A percentile compares a stretch with the other conserved stretches of the same genome.
These are phyloP conservation scores for Triplophysa tibetana DNA, from an alignment of 2,113 vertebrate species.

Conservation along the genomic window DNA sequence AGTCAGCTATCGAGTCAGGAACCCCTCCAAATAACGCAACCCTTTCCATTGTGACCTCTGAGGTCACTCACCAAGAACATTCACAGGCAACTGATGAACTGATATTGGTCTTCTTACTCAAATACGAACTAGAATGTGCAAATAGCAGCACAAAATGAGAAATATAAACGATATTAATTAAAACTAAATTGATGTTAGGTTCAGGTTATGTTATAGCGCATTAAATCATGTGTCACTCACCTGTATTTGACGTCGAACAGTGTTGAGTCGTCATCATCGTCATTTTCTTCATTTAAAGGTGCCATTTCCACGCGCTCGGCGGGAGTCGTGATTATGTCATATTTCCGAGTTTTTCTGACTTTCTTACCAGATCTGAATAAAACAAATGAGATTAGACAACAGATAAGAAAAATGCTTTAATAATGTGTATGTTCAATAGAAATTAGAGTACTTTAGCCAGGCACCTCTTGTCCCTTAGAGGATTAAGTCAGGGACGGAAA, in stretches of 20 bases:
- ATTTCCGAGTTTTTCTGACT: slow-evolving; percentile 91
- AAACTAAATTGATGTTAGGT: neutral
- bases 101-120: neutral
- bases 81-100: neutral
- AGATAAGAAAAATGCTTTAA: neutral
- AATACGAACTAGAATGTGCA: neutral
- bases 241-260: slow-evolving; percentile 97
- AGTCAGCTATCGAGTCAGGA: slow-evolving; percentile 45
- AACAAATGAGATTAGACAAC: slow-evolving; percentile 14
- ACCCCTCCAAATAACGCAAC: slow-evolving; percentile 30
- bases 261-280: slow-evolving; percentile 88
- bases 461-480: neutral
- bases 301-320: slow-evolving; percentile 95
- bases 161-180: too few relatives aligned
- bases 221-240: slow-evolving; percentile 63
- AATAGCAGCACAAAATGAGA: neutral
- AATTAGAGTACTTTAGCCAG: neutral
- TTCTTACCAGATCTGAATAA: slow-evolving; percentile 82
- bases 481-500: neutral
- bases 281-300: slow-evolving; percentile 89
- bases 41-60: slow-evolving; percentile 23
- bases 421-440: neutral
- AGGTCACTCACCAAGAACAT: slow-evolving; percentile 24
- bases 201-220: neutral
- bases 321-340: slow-evolving; percentile 94